phyloP scores from a whole-genome alignment of 1,140 invertebrate genomes.

The Trissolcus basalis region DNA sequence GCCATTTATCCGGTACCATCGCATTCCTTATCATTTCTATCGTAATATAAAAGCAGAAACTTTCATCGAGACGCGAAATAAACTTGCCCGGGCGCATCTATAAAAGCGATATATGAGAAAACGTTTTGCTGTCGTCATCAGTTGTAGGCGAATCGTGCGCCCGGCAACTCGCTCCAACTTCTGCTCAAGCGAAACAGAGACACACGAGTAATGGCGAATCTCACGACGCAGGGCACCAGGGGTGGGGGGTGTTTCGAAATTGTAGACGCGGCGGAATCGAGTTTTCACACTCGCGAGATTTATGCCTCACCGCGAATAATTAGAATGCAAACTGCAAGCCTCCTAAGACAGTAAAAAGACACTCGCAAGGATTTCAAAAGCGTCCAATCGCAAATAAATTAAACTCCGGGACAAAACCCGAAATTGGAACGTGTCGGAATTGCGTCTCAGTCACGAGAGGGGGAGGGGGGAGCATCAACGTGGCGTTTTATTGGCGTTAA shows the following conservation, averaged over 20 bases:
- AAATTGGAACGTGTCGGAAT: not conserved
- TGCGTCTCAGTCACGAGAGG: no score
- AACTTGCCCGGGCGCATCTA: slow-evolving; percentile 21
- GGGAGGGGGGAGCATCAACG: no score
- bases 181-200: slow-evolving; percentile 23
- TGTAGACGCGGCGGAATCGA: slow-evolving; percentile 62
- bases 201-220: slow-evolving; percentile 35
- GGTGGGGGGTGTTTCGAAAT: slow-evolving; percentile 47
- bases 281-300: slow-evolving; percentile 60
- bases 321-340: slow-evolving; percentile 64
- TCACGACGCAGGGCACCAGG: not conserved
- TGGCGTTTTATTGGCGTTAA: no score
- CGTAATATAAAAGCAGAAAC: slow-evolving; percentile 19
- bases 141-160: slow-evolving; percentile 47
- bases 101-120: slow-evolving; percentile 48
- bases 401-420: not conserved
- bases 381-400: not conserved
- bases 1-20: slow-evolving; percentile 9
- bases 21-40: slow-evolving; percentile 31
- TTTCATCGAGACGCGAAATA: slow-evolving; percentile 45
- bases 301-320: slow-evolving; percentile 63
- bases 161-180: slow-evolving; percentile 54
- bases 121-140: slow-evolving; percentile 60
- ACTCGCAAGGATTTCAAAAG: not conserved
- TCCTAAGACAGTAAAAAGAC: slow-evolving; percentile 16